Evolutionary conservation across 2,888 invertebrate species (phyloP), one percentile per base, ranked within the genome.

Genomic region (Drosophila mayaguana): DNA sequence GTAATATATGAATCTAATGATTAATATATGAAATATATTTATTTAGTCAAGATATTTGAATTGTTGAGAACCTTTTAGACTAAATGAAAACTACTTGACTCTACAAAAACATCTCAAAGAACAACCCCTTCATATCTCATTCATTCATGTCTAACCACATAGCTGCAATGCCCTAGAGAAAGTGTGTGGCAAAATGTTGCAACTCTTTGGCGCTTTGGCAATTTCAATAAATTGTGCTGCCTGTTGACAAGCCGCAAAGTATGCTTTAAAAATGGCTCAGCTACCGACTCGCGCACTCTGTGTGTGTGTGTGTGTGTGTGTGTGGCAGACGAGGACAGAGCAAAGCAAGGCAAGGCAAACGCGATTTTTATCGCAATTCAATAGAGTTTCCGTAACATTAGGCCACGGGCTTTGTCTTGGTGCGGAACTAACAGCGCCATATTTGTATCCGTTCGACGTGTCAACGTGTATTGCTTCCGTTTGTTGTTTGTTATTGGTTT

Each of bases 341-440:
- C 67, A 57, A 60, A 74, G 68, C 67, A 69, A 76, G 54, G 67
- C 68, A 61, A 57, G 75, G 83, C 90, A 88, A 85, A 90, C 89
- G 91, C 91, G 91, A 91, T 90, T 91, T 91, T 91, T 90, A 90
- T 90, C 90, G 90, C 89, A 84, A 90, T 90, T 90, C 90, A 90
- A 90, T 91, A 91, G 90, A 90, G 80, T 83, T 90, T 80, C 87
- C 85, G 89, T 86, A 86, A 88, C 84, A 88, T 86, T 89, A 89
- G 81, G 75, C 87, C 69, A 66, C 68, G 66, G 68, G 71, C 76
- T 89, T 85, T 88, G 88, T 89, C 89, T 80, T 57, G 74, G 67
- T 75, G 89, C 87, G 87, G 87, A 87, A 90, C 90, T 89, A 90
- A 89, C 72, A 84, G 88, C 82, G 84, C 80, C 90, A 89, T 76